phyloP scores from a whole-genome alignment of 2,113 vertebrate species.

The Stictonetta naevosa region DNA sequence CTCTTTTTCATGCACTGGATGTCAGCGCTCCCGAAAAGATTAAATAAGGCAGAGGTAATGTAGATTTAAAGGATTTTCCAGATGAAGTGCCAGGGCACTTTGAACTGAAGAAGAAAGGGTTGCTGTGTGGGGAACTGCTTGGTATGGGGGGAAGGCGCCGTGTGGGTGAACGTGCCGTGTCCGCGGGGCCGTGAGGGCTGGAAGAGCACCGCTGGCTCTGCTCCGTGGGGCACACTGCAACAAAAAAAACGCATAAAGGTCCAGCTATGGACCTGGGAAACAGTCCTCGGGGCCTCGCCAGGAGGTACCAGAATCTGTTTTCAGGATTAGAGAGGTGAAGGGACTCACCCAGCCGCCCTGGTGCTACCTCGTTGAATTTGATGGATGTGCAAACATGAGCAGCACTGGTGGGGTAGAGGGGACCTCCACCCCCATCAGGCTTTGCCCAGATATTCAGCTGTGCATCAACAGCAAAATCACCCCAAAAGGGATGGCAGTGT shows the following conservation, averaged over 20 bases:
- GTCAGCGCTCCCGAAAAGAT: conserved; percentile 72
- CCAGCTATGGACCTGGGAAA: neutral
- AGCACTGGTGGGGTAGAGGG: fast-evolving
- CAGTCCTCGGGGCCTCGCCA: neutral
- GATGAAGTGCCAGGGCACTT: conserved; percentile 72
- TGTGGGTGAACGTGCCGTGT: neutral
- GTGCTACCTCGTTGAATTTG: neutral
- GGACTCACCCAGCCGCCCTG: neutral
- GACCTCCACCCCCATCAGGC: neutral
- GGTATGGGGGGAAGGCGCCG: neutral
- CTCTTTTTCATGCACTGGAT: conserved; percentile 73
- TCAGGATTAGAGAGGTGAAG: fast-evolving
- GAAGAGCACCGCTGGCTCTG: neutral
- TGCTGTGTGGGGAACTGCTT: conserved; percentile 12
- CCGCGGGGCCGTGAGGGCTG: fast-evolving
- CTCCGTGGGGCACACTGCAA: fast-evolving
- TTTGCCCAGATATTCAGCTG: neutral
- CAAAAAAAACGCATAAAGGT: fast-evolving
- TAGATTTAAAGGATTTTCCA: conserved; percentile 77
- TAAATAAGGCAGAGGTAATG: conserved; percentile 79
- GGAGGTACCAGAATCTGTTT: neutral
- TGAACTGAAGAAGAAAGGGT: conserved; percentile 73
- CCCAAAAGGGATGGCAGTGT: neutral
- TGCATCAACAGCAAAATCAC: neutral
- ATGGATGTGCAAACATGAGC: neutral